Evolutionary conservation across 2,888 invertebrate genomes (phyloP).

Genomic region (Celastrina argiolus): DNA sequence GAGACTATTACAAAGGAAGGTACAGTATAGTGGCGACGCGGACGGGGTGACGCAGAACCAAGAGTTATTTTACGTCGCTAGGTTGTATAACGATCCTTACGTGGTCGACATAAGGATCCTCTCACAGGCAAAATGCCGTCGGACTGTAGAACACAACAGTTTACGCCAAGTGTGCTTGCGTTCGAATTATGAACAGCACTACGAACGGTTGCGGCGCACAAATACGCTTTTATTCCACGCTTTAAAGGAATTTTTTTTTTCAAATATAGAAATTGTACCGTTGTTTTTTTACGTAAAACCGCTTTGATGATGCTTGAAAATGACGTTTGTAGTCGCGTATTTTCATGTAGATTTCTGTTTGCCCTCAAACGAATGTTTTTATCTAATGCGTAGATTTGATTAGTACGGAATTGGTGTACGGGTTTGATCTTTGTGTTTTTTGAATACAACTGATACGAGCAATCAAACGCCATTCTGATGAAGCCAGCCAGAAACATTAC

Average conservation of each 20-base stretch:
- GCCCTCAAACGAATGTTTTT: background rate
- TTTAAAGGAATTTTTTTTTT: background rate
- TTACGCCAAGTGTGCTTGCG: background rate
- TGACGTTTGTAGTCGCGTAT: background rate
- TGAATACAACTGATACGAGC: background rate
- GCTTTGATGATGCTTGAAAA: slow-evolving; percentile 6
- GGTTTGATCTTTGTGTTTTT: background rate
- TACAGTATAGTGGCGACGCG: too few species aligned
- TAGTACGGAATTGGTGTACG: background rate
- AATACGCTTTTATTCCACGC: background rate
- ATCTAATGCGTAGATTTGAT: background rate
- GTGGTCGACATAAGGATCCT: background rate
- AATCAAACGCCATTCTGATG: background rate
- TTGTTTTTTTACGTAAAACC: background rate
- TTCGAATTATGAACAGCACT: slow-evolving; percentile 1
- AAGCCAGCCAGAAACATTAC: background rate
- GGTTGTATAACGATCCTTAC: too few species aligned
- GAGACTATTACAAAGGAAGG: too few species aligned
- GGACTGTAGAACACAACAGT: background rate
- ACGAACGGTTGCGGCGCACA: background rate
- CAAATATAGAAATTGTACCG: background rate
- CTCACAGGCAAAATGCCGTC: background rate
- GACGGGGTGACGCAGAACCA: too few species aligned
- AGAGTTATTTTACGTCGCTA: too few species aligned
- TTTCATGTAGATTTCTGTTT: background rate